phyloP scores from a whole-genome alignment of 1,140 invertebrate species.

The Sesamia nonagrioides region DNA sequence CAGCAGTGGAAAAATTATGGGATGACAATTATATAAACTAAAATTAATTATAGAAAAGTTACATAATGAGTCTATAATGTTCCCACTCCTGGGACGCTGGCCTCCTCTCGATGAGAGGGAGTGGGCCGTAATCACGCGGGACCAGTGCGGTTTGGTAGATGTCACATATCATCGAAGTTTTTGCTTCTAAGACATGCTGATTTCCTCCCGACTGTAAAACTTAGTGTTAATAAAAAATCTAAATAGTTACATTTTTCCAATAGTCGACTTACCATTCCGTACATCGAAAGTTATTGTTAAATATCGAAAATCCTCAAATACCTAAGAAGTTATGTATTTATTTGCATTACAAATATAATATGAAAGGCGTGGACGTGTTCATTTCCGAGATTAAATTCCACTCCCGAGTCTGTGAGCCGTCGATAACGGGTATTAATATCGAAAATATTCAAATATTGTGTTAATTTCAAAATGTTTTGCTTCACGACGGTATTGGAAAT shows the following conservation, averaged over 20 bases:
- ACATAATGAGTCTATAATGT: too few species aligned
- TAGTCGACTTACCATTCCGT: neutral
- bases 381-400: constrained; percentile 54
- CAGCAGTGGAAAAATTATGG: too few species aligned
- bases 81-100: too few species aligned
- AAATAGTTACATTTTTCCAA: neutral
- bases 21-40: too few species aligned
- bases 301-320: constrained; percentile 31
- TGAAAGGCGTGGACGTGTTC: constrained; percentile 53
- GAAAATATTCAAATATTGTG: constrained; percentile 56
- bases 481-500: constrained; percentile 3
- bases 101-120: too few species aligned
- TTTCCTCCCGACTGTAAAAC: too few species aligned
- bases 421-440: constrained; percentile 60
- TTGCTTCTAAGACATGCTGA: too few species aligned
- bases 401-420: constrained; percentile 45
- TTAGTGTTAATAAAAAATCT: too few species aligned
- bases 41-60: too few species aligned
- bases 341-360: constrained; percentile 48
- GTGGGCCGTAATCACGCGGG: too few species aligned
- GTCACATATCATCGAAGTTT: too few species aligned
- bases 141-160: too few species aligned
- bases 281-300: constrained; percentile 11
- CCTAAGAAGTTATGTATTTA: constrained; percentile 46
- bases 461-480: constrained; percentile 54